Evolutionary conservation across 1,140 invertebrate genomes (phyloP), one percentile per base, ranked within the genome.

Genomic region (Drosophila athabasca): DNA sequence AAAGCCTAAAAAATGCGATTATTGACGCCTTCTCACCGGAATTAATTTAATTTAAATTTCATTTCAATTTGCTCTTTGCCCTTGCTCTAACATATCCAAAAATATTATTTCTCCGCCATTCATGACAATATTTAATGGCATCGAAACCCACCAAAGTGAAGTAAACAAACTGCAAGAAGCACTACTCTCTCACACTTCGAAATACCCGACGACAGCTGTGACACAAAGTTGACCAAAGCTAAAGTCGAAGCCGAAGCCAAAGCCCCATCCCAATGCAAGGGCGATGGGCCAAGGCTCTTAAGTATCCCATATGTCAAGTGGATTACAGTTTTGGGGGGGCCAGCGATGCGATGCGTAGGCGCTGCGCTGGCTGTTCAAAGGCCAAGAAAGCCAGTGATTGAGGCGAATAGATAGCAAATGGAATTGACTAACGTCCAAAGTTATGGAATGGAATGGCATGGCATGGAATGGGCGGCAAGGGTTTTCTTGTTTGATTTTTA

Each of bases 351-450:
- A 70, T 61, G 57, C 26, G 78, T 74, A 50, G 78, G 35, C 35
- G 35, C 11, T 39, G 11, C 0, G 4, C 24, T 26, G 29, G 7
- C 51, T 62, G 46, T 55, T 57, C 64, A 71, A 65, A 64, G 48
- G 65, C 78, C 74, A 74, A 80, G 61, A 81, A 75, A 81, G 69
- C 70, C 79, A 72, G 43, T 51, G 61, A 80, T 74, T 64, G 57
- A 66, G 69, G 48, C 48, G 59, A 61, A 69, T 64, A 70, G 65
- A 83, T 81, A 83, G 64, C 61, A 81, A 62, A 62, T 45, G 31
- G 54, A 70, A 67, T 78, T 74, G 74, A 74, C 58, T 64, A 67
- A 58, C 75, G 70, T 70, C 74, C 79, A 81, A 39, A 74, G 62
- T 66, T 67, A 70, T 61, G 44, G 35, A 13, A 39, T 3, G 35